Evolutionary conservation across 2,888 invertebrate genomes (phyloP).

Genomic region (Pelosia muscerda): DNA sequence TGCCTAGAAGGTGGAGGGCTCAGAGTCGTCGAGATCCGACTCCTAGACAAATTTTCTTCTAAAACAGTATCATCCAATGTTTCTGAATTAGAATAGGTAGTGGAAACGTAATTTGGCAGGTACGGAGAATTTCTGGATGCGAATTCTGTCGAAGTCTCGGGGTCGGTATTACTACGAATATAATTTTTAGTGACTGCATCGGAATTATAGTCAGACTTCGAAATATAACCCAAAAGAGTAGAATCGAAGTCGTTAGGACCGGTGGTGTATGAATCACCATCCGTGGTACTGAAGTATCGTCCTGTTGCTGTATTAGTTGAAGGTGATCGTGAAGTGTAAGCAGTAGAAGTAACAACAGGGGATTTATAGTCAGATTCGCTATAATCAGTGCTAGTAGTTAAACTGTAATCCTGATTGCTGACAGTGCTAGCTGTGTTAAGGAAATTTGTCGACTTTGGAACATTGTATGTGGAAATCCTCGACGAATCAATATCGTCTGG

Average conservation of each 20-base stretch:
- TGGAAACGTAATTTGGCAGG: slow-evolving; percentile 39
- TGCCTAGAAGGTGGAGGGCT: slow-evolving; percentile 31
- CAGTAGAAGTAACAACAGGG: slow-evolving; percentile 28
- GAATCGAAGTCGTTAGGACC: slow-evolving; percentile 33
- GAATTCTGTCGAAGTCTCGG: slow-evolving; percentile 46
- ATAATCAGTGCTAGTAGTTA: slow-evolving; percentile 39
- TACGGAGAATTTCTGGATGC: slow-evolving; percentile 32
- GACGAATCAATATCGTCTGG: slow-evolving; percentile 35
- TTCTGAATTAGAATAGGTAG: slow-evolving; percentile 37
- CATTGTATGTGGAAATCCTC: slow-evolving; percentile 43
- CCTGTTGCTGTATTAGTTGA: slow-evolving; percentile 35
- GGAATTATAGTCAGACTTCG: slow-evolving; percentile 36
- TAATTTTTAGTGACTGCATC: slow-evolving; percentile 37
- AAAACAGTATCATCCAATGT: slow-evolving; percentile 35
- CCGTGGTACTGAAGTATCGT: slow-evolving; percentile 32
- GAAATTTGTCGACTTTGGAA: slow-evolving; percentile 42
- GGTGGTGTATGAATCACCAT: slow-evolving; percentile 26
- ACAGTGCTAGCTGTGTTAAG: slow-evolving; percentile 38
- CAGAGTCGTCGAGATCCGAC: slow-evolving; percentile 37
- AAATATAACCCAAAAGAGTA: slow-evolving; percentile 38
- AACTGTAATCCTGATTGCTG: slow-evolving; percentile 32
- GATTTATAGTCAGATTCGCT: slow-evolving; percentile 34
- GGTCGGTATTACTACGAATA: slow-evolving; percentile 28
- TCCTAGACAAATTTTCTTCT: slow-evolving; percentile 31
- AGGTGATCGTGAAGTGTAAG: slow-evolving; percentile 30